These are phyloP conservation scores for Brachypterus glaber DNA, from an alignment of 2,888 invertebrate genomes.

Conservation along the genomic window DNA sequence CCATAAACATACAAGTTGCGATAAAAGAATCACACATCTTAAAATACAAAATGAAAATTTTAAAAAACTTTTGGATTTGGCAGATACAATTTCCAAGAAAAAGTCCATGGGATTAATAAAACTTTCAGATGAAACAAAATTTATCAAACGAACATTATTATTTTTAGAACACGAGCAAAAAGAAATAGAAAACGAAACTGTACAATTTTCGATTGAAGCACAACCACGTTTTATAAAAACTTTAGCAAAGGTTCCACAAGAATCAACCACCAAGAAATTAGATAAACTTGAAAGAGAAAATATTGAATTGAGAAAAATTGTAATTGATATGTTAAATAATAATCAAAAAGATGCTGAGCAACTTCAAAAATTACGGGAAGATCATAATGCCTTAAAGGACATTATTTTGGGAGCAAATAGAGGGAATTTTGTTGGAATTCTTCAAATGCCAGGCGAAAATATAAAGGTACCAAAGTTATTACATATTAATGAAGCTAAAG, in stretches of 20 bases:
- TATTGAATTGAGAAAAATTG: slow-evolving; percentile 14
- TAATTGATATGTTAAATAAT: slow-evolving; percentile 14
- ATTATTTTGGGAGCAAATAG: slow-evolving; percentile 12
- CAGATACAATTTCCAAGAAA: not conserved
- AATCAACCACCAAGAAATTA: slow-evolving; percentile 8
- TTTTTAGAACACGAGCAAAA: slow-evolving; percentile 2
- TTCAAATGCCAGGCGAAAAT: not conserved
- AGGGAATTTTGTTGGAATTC: not conserved
- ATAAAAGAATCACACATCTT: not conserved
- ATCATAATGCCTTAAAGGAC: slow-evolving; percentile 23
- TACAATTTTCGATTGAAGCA: no score
- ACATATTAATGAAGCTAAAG: not conserved
- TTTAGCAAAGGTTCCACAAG: not conserved
- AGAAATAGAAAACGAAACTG: slow-evolving; percentile 1
- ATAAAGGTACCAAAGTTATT: not conserved
- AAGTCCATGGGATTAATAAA: not conserved
- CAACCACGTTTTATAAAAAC: no score
- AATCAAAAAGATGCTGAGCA: slow-evolving; percentile 18
- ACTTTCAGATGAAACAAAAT: not conserved
- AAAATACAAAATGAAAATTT: slow-evolving; percentile 1
- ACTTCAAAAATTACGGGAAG: slow-evolving; percentile 22
- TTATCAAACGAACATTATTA: slow-evolving; percentile 1
- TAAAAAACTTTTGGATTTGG: not conserved
- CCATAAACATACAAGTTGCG: no score
- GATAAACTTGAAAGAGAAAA: slow-evolving; percentile 19